Percentiles rank a stretch among this genome's conserved stretches.
Conservation (phyloP, 2,113 vertebrate genomes). For the Phrynosoma blainvillii region DNA sequence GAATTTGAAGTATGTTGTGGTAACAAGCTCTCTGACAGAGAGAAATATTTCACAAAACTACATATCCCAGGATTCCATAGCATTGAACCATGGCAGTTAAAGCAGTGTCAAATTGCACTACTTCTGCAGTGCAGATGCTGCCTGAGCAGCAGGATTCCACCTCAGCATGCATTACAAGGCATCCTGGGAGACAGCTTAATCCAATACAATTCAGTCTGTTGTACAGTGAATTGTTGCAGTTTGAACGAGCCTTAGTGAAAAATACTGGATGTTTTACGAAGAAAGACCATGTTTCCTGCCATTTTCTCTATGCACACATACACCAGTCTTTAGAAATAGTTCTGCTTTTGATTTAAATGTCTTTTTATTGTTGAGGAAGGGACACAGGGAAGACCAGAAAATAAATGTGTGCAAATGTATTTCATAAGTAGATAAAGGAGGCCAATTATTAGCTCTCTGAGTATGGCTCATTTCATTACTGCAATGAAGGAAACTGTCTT, state of each 20-base stretch:
- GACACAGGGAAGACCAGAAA: slow-evolving; percentile 7
- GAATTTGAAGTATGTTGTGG: too few species aligned
- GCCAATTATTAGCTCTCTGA: not conserved
- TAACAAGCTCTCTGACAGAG: too few species aligned
- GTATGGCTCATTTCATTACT: not conserved
- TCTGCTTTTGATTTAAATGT: not conserved
- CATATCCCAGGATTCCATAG: too few species aligned
- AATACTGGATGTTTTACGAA: not conserved
- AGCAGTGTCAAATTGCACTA: too few species aligned
- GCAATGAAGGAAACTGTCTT: not conserved
- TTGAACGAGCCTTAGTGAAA: not conserved
- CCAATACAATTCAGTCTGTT: too few species aligned
- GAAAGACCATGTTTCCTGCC: fast-evolving
- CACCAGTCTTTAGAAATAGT: not conserved
- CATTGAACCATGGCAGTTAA: too few species aligned
- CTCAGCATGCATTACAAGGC: not conserved
- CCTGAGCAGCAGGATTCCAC: too few species aligned
- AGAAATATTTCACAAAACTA: too few species aligned
- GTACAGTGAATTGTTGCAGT: not conserved
- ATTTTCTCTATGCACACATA: not conserved
- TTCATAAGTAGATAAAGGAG: slow-evolving; percentile 32
- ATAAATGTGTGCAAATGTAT: slow-evolving; percentile 16
- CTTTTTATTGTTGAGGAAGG: slow-evolving; percentile 16
- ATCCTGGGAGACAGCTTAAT: not conserved
- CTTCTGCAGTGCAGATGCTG: too few species aligned